Base-by-base conservation (phyloP, 2,797 vertebrate species). In the Rhinogobio ventralis region DNA sequence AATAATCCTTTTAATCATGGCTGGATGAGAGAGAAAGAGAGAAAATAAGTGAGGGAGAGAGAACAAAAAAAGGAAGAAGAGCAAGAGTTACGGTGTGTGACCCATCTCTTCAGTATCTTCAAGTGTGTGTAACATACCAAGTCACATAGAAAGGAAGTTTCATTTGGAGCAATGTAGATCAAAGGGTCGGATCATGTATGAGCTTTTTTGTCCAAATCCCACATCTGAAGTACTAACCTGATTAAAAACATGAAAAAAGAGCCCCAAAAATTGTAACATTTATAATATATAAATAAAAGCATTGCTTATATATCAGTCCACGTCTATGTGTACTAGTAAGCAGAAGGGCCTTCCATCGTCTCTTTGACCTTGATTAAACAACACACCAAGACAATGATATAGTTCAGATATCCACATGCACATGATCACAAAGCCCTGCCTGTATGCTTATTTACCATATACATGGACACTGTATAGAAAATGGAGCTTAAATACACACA, bases 1-100 rank as follows among this genome's bases (percentile, higher is more conserved):
- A 85, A 85, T 85, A 85, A 85, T 82, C 79, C 83, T 28, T 85
- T 85, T 45, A 82, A 55, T 51, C 79, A 82, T 73, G 83, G 36
- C 62, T 71, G 66, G 78, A 42, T 77, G 77, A 62, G 79, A 72
- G 82, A 64, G 33, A 74, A 74, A 53, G 71, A 68, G 79, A 85
- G 79, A 85, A 53, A 84, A 73, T 67, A 76, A 76, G 64, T 82
- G 79, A 51, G 42, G 4, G 19, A 28, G 68, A 23, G 49, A 53
- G 23, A 55, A 57, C 30, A 69, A 39, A 66, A 57, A 71, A 55
- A 60, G 14, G 30, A 45, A 81, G 66, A 55, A 68, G 49, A 57
- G 25, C 19, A 45, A 28, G 36, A 71, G 10, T 78, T 45, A 45
- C 1, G 9, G 5, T 19, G 30, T 45, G 25, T 46, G 49, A 67